Base-by-base conservation (phyloP, 2,888 invertebrate genomes). In the Parnassius orleans region DNA sequence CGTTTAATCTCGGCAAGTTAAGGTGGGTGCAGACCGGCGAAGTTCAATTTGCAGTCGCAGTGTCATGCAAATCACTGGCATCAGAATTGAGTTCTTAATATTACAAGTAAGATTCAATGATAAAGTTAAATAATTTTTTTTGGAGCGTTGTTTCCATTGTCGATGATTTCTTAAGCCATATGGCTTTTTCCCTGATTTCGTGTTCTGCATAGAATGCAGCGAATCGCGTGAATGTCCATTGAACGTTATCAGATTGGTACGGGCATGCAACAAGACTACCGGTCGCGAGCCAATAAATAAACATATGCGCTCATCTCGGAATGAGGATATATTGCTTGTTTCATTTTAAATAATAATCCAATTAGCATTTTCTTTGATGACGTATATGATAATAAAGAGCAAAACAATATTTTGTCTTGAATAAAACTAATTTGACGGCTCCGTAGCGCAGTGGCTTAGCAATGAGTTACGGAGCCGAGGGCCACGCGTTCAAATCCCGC, bases 1-100 rank as follows among this genome's bases (percentile, higher is more conserved):
- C 90, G 86, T 84, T 88, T 87, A 88, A 91, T 90, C 90, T 87
- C 74, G 68, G 72, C 68, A 76, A 73, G 73, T 78, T 76, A 77
- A 81, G 75, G 86, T 81, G 83, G 80, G 85, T 82, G 82, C 81
- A 78, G 72, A 74, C 66, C 71, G 60, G 69, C 62, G 71, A 78
- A 76, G 75, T 76, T 77, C 69, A 70, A 73, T 76, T 70, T 68
- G 68, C n/a, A 44, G 12, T 44, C 10, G 12, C 33, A 9, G 12
- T 53, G 2, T 53, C 42, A 24, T 52, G 51, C 24, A 11, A 43
- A 43, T 43, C 43, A 43, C 43, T 43, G 43, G 33, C 33, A 33
- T 33, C 33, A 7, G 33, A 33, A 33, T 7, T 33, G 7, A 7
- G 33, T 33, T 7, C 33, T 33, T 33, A 33, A 33, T 33, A 33